A percentile compares a stretch with the other conserved stretches of the same genome.
These are phyloP conservation scores for Amphipoea lucens DNA, from an alignment of 2,888 invertebrate genomes.

Conservation along the genomic window DNA sequence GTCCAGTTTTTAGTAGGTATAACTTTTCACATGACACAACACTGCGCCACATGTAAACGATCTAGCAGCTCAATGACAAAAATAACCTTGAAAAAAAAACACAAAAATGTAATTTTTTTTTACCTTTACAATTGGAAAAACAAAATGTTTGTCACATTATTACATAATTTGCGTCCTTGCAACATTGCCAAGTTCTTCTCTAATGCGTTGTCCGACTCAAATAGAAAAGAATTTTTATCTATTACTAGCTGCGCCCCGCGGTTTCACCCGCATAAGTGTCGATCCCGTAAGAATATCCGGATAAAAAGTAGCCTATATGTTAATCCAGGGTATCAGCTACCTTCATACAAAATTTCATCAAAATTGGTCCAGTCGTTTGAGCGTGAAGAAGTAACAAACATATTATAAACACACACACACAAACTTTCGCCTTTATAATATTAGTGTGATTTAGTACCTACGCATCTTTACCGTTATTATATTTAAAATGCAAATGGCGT, in stretches of 20 bases:
- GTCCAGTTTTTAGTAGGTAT: not conserved
- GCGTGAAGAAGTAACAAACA: too few relatives aligned
- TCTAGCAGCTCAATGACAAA: constrained; percentile 32
- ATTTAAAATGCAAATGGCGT: constrained; percentile 59
- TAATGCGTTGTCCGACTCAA: constrained; percentile 74
- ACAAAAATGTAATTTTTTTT: constrained; percentile 37
- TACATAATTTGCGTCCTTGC: constrained; percentile 78
- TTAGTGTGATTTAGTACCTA: constrained; percentile 63
- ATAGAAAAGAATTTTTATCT: constrained; percentile 64
- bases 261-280: too few relatives aligned
- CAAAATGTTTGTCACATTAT: constrained; percentile 60
- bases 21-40: not conserved
- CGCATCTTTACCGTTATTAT: constrained; percentile 65
- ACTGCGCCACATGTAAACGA: constrained; percentile 7
- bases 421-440: too few relatives aligned
- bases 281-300: too few relatives aligned
- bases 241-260: constrained; percentile 50
- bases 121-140: constrained; percentile 63
- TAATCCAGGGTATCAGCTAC: too few relatives aligned
- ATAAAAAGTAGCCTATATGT: too few relatives aligned
- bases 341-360: too few relatives aligned
- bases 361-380: too few relatives aligned
- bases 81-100: constrained; percentile 56
- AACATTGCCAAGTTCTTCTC: constrained; percentile 80
- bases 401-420: too few relatives aligned